Conservation (phyloP, 1,140 invertebrate species). For the Pseudomyrmex dendroicus region DNA sequence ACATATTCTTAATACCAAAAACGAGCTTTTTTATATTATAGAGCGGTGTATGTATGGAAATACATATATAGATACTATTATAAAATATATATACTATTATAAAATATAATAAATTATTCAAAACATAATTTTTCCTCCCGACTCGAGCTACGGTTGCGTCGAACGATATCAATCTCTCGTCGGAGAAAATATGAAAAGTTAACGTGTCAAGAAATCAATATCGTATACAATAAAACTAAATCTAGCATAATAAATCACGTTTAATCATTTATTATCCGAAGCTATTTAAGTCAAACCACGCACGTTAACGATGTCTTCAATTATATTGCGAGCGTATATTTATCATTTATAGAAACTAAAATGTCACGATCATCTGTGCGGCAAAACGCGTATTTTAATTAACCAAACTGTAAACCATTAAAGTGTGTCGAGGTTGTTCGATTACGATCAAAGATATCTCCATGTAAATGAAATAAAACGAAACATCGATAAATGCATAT, state of each 20-base stretch:
- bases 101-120: too few relatives aligned
- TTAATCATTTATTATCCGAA: constrained; percentile 39
- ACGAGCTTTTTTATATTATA: neutral
- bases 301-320: constrained; percentile 6
- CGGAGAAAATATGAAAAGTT: constrained; percentile 36
- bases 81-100: too few relatives aligned
- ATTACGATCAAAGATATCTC: neutral
- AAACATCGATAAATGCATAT: neutral
- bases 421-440: neutral
- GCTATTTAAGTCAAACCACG: constrained; percentile 44
- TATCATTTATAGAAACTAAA: constrained; percentile 57
- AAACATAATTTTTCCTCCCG: neutral
- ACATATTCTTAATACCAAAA: neutral
- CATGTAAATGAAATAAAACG: neutral
- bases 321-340: constrained; percentile 26
- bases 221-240: constrained; percentile 21
- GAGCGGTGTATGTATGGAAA: neutral
- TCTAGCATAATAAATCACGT: constrained; percentile 24
- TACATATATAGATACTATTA: too few relatives aligned
- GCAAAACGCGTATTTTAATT: constrained; percentile 14
- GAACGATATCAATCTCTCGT: constrained; percentile 19
- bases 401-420: constrained; percentile 12
- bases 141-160: neutral
- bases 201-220: constrained; percentile 8
- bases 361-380: neutral